Conservation (phyloP, 2,888 invertebrate species). For the Desoria tigrina region DNA sequence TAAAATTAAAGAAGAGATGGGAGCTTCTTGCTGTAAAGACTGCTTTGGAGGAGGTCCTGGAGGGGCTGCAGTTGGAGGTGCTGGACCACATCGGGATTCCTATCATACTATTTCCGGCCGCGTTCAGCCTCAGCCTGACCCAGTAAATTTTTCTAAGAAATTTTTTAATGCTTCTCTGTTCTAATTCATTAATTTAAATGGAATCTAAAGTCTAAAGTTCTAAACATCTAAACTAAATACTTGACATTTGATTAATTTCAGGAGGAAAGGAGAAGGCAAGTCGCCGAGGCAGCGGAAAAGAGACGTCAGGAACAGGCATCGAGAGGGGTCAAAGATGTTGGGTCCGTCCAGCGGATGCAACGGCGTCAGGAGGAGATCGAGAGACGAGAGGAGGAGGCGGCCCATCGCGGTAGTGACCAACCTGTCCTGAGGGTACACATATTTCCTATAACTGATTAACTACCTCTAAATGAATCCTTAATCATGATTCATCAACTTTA, state of each 20-base stretch:
- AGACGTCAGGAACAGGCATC: conserved; percentile 34
- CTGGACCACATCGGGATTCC: conserved; percentile 18
- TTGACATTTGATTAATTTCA: no score
- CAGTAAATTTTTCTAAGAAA: conserved; percentile 17
- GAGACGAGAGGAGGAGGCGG: conserved; percentile 23
- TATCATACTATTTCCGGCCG: conserved; percentile 20
- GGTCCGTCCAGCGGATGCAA: conserved; percentile 37
- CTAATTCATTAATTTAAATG: neutral
- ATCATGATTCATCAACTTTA: no score
- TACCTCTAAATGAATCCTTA: no score
- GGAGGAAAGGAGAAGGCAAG: conserved; percentile 42
- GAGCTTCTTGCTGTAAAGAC: conserved; percentile 24
- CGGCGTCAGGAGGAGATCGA: conserved; percentile 33
- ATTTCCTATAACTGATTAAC: no score
- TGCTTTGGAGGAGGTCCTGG: neutral
- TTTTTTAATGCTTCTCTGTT: neutral
- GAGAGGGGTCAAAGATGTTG: conserved; percentile 42
- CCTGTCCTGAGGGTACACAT: conserved; percentile 19
- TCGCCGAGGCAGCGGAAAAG: conserved; percentile 47
- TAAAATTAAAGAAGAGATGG: no score
- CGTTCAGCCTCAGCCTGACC: conserved; percentile 22
- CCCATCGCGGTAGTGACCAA: conserved; percentile 16
- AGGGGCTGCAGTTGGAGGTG: conserved; percentile 8
- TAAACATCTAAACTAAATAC: no score
- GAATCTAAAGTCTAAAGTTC: no score